phyloP scores from a whole-genome alignment of 2,888 invertebrate genomes.

The Unio pictorum region DNA sequence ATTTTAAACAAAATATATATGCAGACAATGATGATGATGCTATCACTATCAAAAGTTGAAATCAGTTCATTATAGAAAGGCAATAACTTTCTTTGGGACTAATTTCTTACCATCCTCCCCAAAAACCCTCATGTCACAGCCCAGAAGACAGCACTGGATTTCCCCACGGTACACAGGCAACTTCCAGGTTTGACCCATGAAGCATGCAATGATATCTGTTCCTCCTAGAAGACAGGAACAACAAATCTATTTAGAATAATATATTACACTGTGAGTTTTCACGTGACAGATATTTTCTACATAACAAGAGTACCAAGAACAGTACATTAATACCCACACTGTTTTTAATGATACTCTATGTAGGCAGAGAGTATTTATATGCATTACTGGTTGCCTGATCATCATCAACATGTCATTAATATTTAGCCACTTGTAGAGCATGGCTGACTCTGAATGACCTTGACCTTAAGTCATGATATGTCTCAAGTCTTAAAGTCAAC shows the following conservation, averaged over 20 bases:
- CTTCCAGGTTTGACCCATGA: constrained; percentile 74
- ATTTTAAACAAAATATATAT: too few species aligned
- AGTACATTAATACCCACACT: too few species aligned
- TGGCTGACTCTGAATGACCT: too few species aligned
- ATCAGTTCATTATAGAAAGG: background rate
- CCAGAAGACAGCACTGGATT: constrained; percentile 74
- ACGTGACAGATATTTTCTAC: background rate
- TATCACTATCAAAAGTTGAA: background rate
- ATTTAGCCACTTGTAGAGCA: too few species aligned
- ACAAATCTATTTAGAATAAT: background rate
- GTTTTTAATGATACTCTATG: too few species aligned
- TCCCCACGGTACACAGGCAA: constrained; percentile 75
- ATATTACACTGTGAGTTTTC: background rate
- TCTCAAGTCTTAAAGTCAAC: too few species aligned
- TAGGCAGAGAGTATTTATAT: too few species aligned
- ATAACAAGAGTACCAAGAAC: background rate
- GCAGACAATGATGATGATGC: background rate
- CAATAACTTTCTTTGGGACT: background rate
- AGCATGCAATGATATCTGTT: constrained; percentile 77
- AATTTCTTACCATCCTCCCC: constrained; percentile 69
- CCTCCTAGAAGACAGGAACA: constrained; percentile 70
- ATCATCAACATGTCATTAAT: too few species aligned
- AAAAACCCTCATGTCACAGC: constrained; percentile 74
- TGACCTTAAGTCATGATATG: too few species aligned
- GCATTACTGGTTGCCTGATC: too few species aligned